phyloP scores from a whole-genome alignment of 2,797 vertebrate genomes.

The Nyctibius grandis region DNA sequence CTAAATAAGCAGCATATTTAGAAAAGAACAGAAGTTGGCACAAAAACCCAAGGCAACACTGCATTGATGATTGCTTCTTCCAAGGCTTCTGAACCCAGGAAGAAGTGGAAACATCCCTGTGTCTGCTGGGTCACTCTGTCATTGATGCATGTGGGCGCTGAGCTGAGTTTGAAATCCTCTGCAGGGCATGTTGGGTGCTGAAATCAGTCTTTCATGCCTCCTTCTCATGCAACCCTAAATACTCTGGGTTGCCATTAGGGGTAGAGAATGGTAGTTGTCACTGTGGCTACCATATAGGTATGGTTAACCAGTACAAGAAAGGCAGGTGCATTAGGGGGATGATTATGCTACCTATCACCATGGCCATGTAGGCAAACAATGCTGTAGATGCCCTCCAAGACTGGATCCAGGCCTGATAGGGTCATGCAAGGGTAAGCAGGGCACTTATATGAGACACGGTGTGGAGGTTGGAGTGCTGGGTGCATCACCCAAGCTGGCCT shows the following conservation, averaged over 20 bases:
- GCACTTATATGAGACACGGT: background rate
- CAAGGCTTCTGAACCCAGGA: background rate
- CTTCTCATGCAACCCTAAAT: no score
- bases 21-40: background rate
- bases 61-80: background rate
- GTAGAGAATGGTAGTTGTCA: no score
- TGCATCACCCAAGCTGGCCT: background rate
- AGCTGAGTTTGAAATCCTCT: background rate
- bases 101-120: background rate
- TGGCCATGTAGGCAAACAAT: background rate
- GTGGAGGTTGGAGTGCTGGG: background rate
- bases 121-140: background rate
- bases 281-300: background rate
- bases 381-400: background rate
- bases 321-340: no score
- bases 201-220: background rate
- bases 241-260: fast-evolving
- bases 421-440: background rate
- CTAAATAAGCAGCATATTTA: background rate
- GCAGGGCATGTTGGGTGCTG: background rate
- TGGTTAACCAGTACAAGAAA: background rate
- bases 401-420: background rate
- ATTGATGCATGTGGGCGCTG: background rate
- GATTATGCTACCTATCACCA: background rate
- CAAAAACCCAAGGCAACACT: background rate